Evolutionary conservation across 1,140 invertebrate species (phyloP), one percentile per base, ranked within the genome.

Genomic region (Aphelinus atriplicis): DNA sequence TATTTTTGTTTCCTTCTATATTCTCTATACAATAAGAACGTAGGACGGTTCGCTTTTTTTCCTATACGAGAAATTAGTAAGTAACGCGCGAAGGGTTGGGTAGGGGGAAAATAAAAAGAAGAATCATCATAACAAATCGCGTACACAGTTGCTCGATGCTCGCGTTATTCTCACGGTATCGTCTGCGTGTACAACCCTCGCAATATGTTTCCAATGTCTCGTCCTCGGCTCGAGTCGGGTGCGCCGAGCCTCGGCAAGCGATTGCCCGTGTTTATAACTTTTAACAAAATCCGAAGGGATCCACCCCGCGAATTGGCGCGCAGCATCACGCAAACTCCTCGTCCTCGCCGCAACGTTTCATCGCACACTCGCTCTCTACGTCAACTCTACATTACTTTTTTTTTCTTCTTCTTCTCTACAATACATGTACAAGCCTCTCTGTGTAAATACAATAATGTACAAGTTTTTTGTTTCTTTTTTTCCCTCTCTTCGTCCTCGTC

Each of bases 371-470:
- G 58, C 60, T 64, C 67, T 3, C 67, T 70, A 70, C 53, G 53
- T 71, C 62, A 5, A 43, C 66, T 75, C 73, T 76, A 76, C 64
- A 57, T 50, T 73, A 67, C 58, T 10, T 71, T 50, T 26, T 26
- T 69, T 62, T 74, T 51, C n/a, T 77, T 76, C 61, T 71, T 71
- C 77, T 78, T 80, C 79, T 83, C 80, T 81, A 83, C 79, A 79
- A 71, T 83, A 83, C 82, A 82, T 81, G 73, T 83, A 83, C 81
- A 83, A 83, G 82, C 82, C 81, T 81, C 77, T 77, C 78, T 77
- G 77, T 84, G 82, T 86, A 86, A 86, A 86, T 86, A 86, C 81
- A 86, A 80, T 85, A 86, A 85, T 86, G 84, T 86, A 85, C 85
- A 85, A 84, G 79, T 81, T 81, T 79, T 78, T 67, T 72, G 69